These are phyloP conservation scores for Allacma fusca DNA, from an alignment of 2,888 invertebrate species.

Conservation along the genomic window DNA sequence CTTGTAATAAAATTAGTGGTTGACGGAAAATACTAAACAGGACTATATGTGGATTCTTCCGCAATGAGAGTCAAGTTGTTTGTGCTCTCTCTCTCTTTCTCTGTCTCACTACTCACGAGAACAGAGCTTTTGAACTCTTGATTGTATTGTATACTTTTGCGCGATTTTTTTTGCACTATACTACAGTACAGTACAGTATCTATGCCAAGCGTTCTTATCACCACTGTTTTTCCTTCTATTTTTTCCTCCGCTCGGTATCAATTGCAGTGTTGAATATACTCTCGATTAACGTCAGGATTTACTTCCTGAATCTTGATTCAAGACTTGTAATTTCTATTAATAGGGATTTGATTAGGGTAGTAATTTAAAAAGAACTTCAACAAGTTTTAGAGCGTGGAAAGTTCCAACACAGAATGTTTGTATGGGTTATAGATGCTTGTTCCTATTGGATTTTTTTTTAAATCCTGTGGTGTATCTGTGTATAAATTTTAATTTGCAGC, in stretches of 20 bases:
- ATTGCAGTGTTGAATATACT: neutral
- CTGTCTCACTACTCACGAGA: no score
- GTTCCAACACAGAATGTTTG: no score
- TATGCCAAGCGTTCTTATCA: no score
- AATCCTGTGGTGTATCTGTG: no score
- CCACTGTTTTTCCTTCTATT: neutral
- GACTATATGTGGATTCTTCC: neutral
- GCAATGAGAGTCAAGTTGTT: neutral
- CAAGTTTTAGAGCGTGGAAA: no score
- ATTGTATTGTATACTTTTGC: neutral
- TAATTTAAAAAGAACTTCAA: neutral
- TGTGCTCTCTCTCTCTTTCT: no score
- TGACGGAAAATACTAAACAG: no score
- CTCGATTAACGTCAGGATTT: neutral
- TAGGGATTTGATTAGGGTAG: neutral
- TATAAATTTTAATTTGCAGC: no score
- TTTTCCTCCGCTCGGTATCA: neutral
- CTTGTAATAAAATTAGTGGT: no score
- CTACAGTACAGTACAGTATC: no score
- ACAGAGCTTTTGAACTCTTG: neutral
- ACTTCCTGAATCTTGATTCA: constrained; percentile 16
- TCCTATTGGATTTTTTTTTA: no score
- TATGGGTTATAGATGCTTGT: no score
- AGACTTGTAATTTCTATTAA: constrained; percentile 5
- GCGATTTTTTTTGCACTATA: neutral